These are phyloP conservation scores for Macrobrachium nipponense DNA, from an alignment of 1,140 invertebrate genomes.

Conservation along the genomic window DNA sequence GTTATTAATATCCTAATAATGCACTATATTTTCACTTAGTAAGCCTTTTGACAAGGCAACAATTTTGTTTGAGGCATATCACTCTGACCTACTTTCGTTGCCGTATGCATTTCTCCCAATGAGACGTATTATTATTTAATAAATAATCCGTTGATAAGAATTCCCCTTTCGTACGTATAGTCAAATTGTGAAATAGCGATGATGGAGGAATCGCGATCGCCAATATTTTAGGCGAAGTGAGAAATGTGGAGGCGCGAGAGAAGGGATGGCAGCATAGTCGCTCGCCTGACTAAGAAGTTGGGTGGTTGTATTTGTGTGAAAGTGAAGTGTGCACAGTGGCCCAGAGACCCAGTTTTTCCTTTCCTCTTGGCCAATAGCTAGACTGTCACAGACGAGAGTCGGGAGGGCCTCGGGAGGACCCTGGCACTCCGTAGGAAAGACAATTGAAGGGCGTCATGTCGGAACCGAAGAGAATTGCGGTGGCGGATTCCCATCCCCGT, in stretches of 20 bases:
- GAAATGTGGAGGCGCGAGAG: neutral
- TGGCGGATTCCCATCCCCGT: conserved; percentile 20
- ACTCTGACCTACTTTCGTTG: conserved; percentile 58
- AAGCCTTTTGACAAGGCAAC: neutral
- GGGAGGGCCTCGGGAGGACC: conserved; percentile 49
- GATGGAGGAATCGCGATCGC: neutral
- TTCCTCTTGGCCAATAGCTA: conserved; percentile 55
- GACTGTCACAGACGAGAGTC: conserved; percentile 53
- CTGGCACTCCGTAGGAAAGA: conserved; percentile 41
- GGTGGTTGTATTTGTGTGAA: conserved; percentile 59
- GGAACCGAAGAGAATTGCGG: conserved; percentile 16
- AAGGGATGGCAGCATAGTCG: conserved; percentile 3
- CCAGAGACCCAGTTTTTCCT: conserved; percentile 58
- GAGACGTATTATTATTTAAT: conserved; percentile 25
- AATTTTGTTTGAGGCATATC: conserved; percentile 26
- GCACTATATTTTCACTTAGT: neutral
- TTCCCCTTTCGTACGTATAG: neutral
- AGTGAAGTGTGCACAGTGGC: conserved; percentile 57
- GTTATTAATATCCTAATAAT: neutral
- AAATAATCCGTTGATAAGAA: neutral
- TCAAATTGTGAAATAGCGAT: neutral
- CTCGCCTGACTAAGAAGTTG: conserved; percentile 48
- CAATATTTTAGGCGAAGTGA: neutral
- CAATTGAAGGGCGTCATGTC: conserved; percentile 43
- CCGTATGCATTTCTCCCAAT: conserved; percentile 41